Evolutionary conservation across 1,140 invertebrate genomes (phyloP).

Genomic region (Micrasema minimum): DNA sequence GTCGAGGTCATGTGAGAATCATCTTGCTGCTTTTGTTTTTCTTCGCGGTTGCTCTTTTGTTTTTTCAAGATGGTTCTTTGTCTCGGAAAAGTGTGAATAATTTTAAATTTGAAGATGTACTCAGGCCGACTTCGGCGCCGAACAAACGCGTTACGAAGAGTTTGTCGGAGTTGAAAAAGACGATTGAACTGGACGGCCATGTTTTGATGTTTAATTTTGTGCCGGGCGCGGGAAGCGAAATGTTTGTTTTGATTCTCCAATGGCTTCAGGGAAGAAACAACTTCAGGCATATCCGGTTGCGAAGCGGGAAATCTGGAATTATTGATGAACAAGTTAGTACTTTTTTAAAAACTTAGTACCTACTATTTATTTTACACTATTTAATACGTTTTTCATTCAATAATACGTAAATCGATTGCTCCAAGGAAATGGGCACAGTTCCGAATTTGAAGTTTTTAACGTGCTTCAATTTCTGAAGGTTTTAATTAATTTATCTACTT

Average conservation of each 20-base stretch:
- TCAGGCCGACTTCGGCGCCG: slow-evolving; percentile 12
- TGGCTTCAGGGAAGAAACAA: slow-evolving; percentile 71
- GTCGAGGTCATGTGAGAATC: slow-evolving; percentile 38
- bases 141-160: slow-evolving; percentile 65
- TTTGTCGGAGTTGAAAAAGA: slow-evolving; percentile 65
- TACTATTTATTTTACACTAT: too few species aligned
- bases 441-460: too few species aligned
- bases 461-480: too few species aligned
- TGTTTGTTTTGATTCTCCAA: slow-evolving; percentile 73
- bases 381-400: too few species aligned
- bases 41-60: slow-evolving; percentile 26
- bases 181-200: slow-evolving; percentile 65
- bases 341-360: neutral
- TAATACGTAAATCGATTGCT: too few species aligned
- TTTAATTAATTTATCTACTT: too few species aligned
- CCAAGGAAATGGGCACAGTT: too few species aligned
- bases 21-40: slow-evolving; percentile 29
- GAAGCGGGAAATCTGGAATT: slow-evolving; percentile 50
- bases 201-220: slow-evolving; percentile 74
- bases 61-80: slow-evolving; percentile 34
- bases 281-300: slow-evolving; percentile 71
- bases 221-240: slow-evolving; percentile 73
- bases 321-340: slow-evolving; percentile 34
- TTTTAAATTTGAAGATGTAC: slow-evolving; percentile 16
- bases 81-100: neutral